Percentiles rank a stretch among this genome's conserved stretches.
Conservation (phyloP, 2,888 invertebrate genomes). For the Acanthococcus lagerstroemiae region DNA sequence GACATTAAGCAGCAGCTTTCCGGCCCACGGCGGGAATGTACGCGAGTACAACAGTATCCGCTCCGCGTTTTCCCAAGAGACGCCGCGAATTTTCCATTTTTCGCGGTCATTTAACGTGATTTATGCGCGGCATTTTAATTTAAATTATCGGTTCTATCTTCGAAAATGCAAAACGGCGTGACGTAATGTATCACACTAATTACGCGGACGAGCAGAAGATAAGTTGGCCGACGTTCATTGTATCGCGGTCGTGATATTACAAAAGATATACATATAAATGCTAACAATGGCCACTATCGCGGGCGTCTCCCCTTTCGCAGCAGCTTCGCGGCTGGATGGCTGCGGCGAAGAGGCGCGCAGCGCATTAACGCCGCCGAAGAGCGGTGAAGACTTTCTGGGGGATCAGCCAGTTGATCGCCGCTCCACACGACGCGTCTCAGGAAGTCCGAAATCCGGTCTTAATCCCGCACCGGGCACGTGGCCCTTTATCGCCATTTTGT, state of each 20-base stretch:
- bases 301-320: background rate
- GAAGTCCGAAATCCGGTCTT: constrained; percentile 10
- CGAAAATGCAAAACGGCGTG: constrained; percentile 14
- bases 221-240: background rate
- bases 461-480: background rate
- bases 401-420: background rate
- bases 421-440: background rate
- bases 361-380: too few relatives aligned
- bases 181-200: constrained; percentile 24
- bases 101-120: background rate
- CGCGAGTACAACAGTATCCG: too few relatives aligned
- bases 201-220: constrained; percentile 1
- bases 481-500: background rate
- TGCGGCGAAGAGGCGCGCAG: too few relatives aligned
- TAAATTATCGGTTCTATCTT: constrained; percentile 22
- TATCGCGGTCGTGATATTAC: background rate
- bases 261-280: background rate
- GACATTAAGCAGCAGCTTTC: too few relatives aligned
- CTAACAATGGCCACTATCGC: background rate
- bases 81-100: background rate
- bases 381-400: background rate
- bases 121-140: constrained; percentile 13
- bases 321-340: background rate
- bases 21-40: too few relatives aligned
- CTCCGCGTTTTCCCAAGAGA: background rate